Evolutionary conservation across 2,113 vertebrate species (phyloP).

Genomic region (Camarhynchus parvulus): DNA sequence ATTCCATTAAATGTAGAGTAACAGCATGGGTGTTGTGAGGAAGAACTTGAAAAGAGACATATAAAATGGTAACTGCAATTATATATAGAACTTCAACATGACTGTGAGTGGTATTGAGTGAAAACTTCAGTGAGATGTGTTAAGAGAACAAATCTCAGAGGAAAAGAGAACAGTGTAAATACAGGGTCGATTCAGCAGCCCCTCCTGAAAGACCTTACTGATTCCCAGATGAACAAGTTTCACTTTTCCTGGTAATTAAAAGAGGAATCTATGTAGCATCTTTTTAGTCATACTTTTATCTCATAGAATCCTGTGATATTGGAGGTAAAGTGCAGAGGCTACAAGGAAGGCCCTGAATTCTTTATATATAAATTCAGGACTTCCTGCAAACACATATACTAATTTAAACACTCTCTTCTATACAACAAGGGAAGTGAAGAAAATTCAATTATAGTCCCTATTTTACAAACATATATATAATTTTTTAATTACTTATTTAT

Average conservation of each 20-base stretch:
- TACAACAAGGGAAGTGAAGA: neutral
- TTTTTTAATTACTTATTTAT: neutral
- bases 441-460: neutral
- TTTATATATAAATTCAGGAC: neutral
- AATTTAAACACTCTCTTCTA: neutral
- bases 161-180: neutral
- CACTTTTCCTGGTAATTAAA: constrained; percentile 15
- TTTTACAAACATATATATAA: neutral
- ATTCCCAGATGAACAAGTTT: neutral
- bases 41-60: neutral
- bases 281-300: neutral
- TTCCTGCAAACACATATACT: neutral
- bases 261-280: neutral
- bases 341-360: neutral
- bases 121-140: neutral
- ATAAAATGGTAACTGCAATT: neutral
- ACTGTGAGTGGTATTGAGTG: neutral
- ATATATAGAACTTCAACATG: neutral
- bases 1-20: neutral
- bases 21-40: neutral
- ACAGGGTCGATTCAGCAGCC: neutral
- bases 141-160: neutral
- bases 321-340: neutral
- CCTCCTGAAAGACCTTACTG: neutral
- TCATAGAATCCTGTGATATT: neutral